phyloP scores from a whole-genome alignment of 2,113 vertebrate species.

The Erythrocebus patas region DNA sequence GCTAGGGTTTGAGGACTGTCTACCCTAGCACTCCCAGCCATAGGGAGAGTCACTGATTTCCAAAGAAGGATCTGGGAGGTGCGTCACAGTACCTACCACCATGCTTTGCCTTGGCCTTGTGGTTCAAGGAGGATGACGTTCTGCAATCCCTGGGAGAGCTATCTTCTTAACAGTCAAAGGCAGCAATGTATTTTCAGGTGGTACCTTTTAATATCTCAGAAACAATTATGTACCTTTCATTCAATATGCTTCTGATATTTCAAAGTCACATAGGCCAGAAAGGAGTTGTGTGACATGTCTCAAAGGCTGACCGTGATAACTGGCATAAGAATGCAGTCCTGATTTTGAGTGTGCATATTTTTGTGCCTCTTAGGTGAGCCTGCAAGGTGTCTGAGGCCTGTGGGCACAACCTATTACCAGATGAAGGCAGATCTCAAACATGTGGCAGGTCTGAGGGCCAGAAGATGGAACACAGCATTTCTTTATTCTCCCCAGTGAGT shows the following conservation, averaged over 20 bases:
- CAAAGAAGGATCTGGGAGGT: not conserved
- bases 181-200: not conserved
- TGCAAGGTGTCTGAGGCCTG: not conserved
- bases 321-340: not conserved
- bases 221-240: not conserved
- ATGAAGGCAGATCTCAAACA: not conserved
- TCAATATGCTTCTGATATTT: not conserved
- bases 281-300: not conserved
- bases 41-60: not conserved
- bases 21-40: not conserved
- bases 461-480: not conserved
- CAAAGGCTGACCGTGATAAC: not conserved
- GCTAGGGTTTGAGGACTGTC: not conserved
- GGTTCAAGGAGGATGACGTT: not conserved
- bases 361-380: not conserved
- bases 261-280: not conserved
- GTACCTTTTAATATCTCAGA: not conserved
- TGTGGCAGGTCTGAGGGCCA: not conserved
- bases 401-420: not conserved
- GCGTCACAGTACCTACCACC: rapidly evolving
- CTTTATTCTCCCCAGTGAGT: not conserved
- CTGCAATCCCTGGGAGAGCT: not conserved
- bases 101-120: not conserved
- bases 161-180: not conserved
- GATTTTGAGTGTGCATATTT: rapidly evolving